Evolutionary conservation across 2,113 vertebrate species (phyloP), one percentile per base, ranked within the genome.

Genomic region (Muscicapa adusta): DNA sequence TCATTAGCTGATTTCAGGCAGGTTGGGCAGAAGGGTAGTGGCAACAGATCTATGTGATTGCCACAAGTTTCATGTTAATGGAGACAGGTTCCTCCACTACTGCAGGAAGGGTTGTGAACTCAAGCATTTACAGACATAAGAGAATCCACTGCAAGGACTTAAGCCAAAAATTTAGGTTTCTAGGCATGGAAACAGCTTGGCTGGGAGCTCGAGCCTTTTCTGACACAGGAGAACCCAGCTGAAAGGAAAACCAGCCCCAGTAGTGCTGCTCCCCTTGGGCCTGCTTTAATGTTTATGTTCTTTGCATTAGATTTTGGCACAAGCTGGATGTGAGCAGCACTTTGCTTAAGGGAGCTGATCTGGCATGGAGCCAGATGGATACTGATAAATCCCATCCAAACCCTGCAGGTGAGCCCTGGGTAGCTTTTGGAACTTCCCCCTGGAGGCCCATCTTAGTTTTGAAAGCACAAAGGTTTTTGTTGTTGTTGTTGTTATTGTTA

Each of bases 321-420:
- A 50, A 80, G 56, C 51, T 83, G 72, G 38, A 88, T 93, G 26
- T 47, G 50, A 92, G 34, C 82, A 90, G 85, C 26, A 10, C 38
- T 62, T 85, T 54, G 33, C 56, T 77, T 54, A 77, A 70, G 79
- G 88, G 60, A 95, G 54, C 60, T 83, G 72, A 34, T 72, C n/a
- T 4, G 33, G 84, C 66, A 45, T 34, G 0, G 3, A 87, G 67
- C 85, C 89, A 94, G 40, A 34, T 48, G 65, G 67, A 43, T 43
- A 6, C 67, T 71, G 67, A 11, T 60, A 67, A 48, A 31, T 93
- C 84, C 83, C 57, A 60, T 87, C 75, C 89, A 77, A 79, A 63
- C 73, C 84, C 84, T 68, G 42, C 94, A 91, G 92, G 87, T 91
- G 93, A 94, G 77, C 77, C 62, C 47, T 91, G 50, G 61, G 93